A percentile compares a stretch with the other conserved stretches of the same genome.
Evolutionary conservation across 2,113 vertebrate species (phyloP).

Genomic region (Pseudopodoces humilis): DNA sequence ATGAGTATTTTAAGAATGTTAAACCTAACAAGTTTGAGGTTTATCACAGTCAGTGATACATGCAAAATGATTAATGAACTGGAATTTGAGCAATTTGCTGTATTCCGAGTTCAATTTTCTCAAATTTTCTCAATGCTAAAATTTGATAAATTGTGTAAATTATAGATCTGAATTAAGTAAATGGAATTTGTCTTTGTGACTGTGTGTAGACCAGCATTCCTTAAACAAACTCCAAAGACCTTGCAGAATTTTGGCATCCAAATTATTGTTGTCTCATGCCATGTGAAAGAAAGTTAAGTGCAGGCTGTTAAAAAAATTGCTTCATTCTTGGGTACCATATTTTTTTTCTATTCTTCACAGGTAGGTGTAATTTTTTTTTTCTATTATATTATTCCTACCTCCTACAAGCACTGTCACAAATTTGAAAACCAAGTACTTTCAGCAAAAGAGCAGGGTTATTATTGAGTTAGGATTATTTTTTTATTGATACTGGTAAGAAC

Average conservation of each 20-base stretch:
- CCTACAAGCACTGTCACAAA: background rate
- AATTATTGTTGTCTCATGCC: background rate
- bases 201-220: background rate
- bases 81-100: background rate
- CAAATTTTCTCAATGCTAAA: background rate
- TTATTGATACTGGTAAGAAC: background rate
- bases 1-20: background rate
- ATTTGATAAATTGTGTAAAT: background rate
- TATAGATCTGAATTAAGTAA: background rate
- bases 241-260: background rate
- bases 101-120: background rate
- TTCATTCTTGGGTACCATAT: rapidly evolving
- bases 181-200: background rate
- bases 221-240: background rate
- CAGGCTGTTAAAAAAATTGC: background rate
- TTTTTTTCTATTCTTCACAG: background rate
- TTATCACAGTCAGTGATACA: background rate
- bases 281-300: background rate
- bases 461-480: background rate
- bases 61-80: background rate
- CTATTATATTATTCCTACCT: background rate
- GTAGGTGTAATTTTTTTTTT: background rate
- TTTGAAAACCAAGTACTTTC: background rate
- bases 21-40: background rate
- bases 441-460: background rate